Evolutionary conservation across 2,888 invertebrate genomes (phyloP).

Genomic region (Abrostola triplasia): DNA sequence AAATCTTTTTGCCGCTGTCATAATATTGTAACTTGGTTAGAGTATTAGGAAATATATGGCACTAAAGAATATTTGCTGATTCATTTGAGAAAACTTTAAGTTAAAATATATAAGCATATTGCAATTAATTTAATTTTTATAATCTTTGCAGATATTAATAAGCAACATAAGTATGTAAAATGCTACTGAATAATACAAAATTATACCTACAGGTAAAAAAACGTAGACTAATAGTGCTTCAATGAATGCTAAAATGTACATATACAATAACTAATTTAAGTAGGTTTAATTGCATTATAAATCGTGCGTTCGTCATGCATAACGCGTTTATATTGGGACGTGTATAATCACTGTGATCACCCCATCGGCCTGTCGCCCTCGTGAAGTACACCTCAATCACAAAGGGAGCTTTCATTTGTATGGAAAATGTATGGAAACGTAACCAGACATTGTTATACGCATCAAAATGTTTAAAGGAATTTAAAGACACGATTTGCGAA

Average conservation of each 20-base stretch:
- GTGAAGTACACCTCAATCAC: conserved; percentile 21
- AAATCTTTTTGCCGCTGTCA: neutral
- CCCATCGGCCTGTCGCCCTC: conserved; percentile 61
- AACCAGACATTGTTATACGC: neutral
- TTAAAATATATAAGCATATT: neutral
- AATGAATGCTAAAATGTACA: too few relatives aligned
- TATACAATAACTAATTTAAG: too few relatives aligned
- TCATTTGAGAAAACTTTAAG: neutral
- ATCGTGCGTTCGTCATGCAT: conserved; percentile 34
- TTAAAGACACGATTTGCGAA: neutral
- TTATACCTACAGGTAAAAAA: too few relatives aligned
- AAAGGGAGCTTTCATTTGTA: conserved; percentile 4
- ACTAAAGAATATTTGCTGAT: neutral
- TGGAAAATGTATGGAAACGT: neutral
- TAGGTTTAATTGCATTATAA: neutral
- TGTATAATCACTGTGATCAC: conserved; percentile 74
- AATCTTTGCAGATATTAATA: too few relatives aligned
- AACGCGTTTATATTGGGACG: conserved; percentile 58
- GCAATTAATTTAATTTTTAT: too few relatives aligned
- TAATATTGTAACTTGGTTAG: too few relatives aligned
- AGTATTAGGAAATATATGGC: too few relatives aligned
- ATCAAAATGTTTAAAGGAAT: neutral
- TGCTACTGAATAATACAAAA: too few relatives aligned
- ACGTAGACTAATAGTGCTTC: too few relatives aligned
- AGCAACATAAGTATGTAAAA: too few relatives aligned